Evolutionary conservation across 2,797 vertebrate genomes (phyloP).

Genomic region (Acanthornis magna): DNA sequence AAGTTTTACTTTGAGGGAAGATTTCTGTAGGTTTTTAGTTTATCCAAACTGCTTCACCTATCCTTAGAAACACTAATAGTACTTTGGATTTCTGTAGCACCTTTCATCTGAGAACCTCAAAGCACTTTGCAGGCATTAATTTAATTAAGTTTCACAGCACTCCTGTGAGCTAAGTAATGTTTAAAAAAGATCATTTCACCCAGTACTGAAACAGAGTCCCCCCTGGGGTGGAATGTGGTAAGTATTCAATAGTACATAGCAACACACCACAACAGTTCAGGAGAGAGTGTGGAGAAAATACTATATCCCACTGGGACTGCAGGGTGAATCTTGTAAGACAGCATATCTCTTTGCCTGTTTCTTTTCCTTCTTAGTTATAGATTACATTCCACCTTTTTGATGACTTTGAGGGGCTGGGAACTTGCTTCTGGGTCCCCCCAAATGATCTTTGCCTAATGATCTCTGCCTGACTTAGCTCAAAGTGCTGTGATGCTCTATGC

Average conservation of each 20-base stretch:
- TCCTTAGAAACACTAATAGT: conserved; percentile 32
- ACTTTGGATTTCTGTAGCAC: conserved; percentile 49
- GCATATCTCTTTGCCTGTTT: not conserved
- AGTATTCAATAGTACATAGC: not conserved
- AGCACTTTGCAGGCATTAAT: conserved; percentile 59
- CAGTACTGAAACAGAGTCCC: conserved; percentile 36
- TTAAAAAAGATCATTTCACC: conserved; percentile 66
- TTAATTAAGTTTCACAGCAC: conserved; percentile 65
- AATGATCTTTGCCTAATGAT: not conserved
- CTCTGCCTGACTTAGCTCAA: not conserved
- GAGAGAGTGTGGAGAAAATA: not conserved
- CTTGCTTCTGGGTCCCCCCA: not conserved
- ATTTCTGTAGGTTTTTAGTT: conserved; percentile 26
- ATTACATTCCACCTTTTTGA: not conserved
- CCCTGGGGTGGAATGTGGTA: conserved; percentile 33
- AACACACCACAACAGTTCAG: conserved; percentile 9
- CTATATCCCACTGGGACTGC: not conserved
- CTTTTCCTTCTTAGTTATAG: not conserved
- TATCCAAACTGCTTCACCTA: conserved; percentile 11
- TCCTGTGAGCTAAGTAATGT: conserved; percentile 59
- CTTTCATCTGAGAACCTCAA: conserved; percentile 64
- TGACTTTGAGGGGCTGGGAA: not conserved
- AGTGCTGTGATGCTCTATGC: not conserved
- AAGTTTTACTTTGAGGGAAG: not conserved
- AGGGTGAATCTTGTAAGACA: conserved; percentile 1